Evolutionary conservation across 2,888 invertebrate genomes (phyloP), one percentile per base, ranked within the genome.

Genomic region (Altica lythri): DNA sequence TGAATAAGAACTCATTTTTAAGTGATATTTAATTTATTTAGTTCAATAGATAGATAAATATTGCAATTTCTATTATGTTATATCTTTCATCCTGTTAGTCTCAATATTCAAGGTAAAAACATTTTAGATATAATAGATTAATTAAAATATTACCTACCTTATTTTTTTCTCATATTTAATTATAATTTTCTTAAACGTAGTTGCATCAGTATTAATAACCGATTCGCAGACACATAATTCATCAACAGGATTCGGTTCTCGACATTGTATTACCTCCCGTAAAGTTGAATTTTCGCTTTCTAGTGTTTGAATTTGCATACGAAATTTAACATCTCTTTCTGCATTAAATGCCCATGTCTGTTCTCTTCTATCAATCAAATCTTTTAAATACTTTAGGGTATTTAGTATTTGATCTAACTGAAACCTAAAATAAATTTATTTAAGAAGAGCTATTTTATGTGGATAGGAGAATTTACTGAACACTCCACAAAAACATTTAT

Each of bases 331-430:
- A 50, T 70, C 69, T 13, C 66, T 59, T 22, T 67, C 63, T 18
- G 60, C 55, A 30, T 66, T 66, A 9, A 60, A 40, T n/a, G 57
- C 47, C 68, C 67, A 71, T n/a, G 66, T 56, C 51, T 64, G 57
- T 40, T 68, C 70, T 34, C 68, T 61, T 25, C 66, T 56, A 3
- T 63, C 62, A 14, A 72, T 63, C 30, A 71, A 57, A 34, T 69
- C 65, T 55, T 70, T 72, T n/a, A 72, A 52, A 12, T 63, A 61
- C 29, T 65, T 62, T 1, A 72, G 57, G 9, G 71, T 72, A 34
- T 67, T 63, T 34, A 65, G 51, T 4, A 71, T 48, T 44, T 67
- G 63, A 4, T 62, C 58, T 44, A 72, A 57, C 56, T 71, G 68
- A 5, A 61, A 60, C 29, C 70, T 71, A 53, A 53, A 63, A 65